Evolutionary conservation across 2,888 invertebrate species (phyloP).

Genomic region (Stenotaenia linearis): DNA sequence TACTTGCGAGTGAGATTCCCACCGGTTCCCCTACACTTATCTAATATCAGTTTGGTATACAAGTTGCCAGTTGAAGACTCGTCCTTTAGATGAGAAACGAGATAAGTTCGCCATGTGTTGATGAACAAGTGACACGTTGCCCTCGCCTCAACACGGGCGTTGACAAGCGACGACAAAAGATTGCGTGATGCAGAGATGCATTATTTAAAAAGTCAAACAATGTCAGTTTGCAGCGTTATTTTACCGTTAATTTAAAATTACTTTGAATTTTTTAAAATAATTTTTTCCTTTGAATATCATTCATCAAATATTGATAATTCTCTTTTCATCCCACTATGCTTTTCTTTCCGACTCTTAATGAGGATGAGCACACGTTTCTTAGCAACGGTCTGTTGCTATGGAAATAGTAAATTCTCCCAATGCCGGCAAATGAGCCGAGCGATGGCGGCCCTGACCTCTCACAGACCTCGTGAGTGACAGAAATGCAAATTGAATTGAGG

Average conservation of each 20-base stretch:
- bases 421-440: conserved; percentile 22
- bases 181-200: not conserved
- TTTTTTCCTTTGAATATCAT: not conserved
- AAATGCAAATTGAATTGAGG: conserved; percentile 24
- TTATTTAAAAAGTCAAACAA: not conserved
- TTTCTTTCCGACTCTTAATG: not conserved
- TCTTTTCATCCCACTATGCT: conserved; percentile 26
- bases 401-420: conserved; percentile 1
- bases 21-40: not conserved
- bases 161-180: conserved; percentile 1
- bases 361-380: conserved; percentile 18
- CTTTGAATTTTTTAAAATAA: not conserved
- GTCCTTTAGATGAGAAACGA: not conserved
- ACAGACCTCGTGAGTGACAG: conserved; percentile 21
- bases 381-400: conserved; percentile 21
- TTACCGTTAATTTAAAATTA: not conserved
- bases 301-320: conserved; percentile 21
- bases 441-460: conserved; percentile 6
- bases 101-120: conserved; percentile 12
- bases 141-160: not conserved
- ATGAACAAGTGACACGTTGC: conserved; percentile 24
- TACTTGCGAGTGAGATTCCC: not conserved
- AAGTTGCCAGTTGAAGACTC: conserved; percentile 7
- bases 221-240: not conserved
- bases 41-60: conserved; percentile 12